phyloP scores from a whole-genome alignment of 1,140 invertebrate genomes.

The Archegozetes longisetosus region DNA sequence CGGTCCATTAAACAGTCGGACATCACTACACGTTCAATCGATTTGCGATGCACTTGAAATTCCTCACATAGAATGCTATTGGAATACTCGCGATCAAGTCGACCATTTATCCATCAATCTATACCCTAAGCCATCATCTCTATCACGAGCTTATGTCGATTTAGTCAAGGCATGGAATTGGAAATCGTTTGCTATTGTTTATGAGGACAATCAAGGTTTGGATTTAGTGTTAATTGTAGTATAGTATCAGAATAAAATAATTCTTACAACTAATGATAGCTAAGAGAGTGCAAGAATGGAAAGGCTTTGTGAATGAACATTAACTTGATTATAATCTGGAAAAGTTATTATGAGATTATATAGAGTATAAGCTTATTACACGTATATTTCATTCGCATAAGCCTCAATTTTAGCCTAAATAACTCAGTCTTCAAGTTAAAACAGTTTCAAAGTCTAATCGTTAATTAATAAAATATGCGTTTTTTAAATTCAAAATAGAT shows the following conservation, averaged over 20 bases:
- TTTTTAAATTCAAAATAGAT: no score
- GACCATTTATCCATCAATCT: constrained; percentile 9
- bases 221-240: neutral
- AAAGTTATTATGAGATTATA: neutral
- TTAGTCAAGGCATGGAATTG: constrained; percentile 44
- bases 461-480: no score
- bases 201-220: constrained; percentile 81
- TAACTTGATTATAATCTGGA: neutral
- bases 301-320: neutral
- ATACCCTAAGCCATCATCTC: constrained; percentile 2
- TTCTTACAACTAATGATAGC: neutral
- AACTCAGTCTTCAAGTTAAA: no score
- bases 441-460: no score
- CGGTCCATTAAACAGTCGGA: constrained; percentile 40
- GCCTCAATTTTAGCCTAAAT: no score
- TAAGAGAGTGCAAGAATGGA: neutral
- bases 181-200: constrained; percentile 84
- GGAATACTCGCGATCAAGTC: neutral
- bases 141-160: constrained; percentile 2
- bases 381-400: no score
- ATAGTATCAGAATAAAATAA: neutral
- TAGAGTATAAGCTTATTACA: no score
- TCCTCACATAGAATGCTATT: constrained; percentile 26
- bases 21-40: constrained; percentile 58
- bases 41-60: constrained; percentile 92